A percentile compares a stretch with the other conserved stretches of the same genome.
phyloP scores from a whole-genome alignment of 64 coral and sea anemone species.

The Pachyseris speciosa region DNA sequence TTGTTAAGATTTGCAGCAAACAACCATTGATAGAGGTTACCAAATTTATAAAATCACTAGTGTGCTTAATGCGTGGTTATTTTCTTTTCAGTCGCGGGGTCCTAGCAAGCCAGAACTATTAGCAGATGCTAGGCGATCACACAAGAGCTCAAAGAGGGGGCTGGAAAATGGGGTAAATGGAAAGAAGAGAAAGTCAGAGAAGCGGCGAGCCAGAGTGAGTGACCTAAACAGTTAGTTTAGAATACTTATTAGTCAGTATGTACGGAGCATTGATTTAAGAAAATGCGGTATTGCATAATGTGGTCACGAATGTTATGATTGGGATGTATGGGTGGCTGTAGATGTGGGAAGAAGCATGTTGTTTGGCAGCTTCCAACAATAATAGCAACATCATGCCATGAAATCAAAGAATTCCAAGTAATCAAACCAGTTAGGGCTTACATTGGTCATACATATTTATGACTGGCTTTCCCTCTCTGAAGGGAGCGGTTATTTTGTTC shows the following conservation, averaged over 20 bases:
- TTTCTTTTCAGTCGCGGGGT: slow-evolving; percentile 72
- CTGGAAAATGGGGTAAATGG: slow-evolving; percentile 89
- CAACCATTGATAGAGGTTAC: neutral
- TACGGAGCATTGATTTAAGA: neutral
- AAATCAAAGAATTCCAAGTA: slow-evolving; percentile 13
- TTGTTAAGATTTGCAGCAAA: too few relatives aligned
- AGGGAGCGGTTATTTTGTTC: neutral
- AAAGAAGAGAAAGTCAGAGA: slow-evolving; percentile 73
- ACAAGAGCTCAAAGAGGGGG: slow-evolving; percentile 79
- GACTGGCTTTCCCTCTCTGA: neutral
- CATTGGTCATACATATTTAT: slow-evolving; percentile 30
- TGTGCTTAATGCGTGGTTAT: neutral
- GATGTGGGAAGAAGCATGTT: slow-evolving; percentile 8
- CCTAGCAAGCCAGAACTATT: slow-evolving; percentile 77
- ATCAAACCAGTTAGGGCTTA: slow-evolving; percentile 37
- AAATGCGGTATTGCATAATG: neutral
- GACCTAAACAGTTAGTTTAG: neutral
- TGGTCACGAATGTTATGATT: neutral
- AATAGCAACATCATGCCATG: slow-evolving; percentile 27
- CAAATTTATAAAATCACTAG: neutral
- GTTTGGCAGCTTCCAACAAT: slow-evolving; percentile 4
- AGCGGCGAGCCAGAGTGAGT: slow-evolving; percentile 58
- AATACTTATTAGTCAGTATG: neutral
- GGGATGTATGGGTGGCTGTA: neutral
- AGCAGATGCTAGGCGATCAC: slow-evolving; percentile 58